phyloP scores from a whole-genome alignment of 2,113 vertebrate genomes.

The Marmota flaviventris region DNA sequence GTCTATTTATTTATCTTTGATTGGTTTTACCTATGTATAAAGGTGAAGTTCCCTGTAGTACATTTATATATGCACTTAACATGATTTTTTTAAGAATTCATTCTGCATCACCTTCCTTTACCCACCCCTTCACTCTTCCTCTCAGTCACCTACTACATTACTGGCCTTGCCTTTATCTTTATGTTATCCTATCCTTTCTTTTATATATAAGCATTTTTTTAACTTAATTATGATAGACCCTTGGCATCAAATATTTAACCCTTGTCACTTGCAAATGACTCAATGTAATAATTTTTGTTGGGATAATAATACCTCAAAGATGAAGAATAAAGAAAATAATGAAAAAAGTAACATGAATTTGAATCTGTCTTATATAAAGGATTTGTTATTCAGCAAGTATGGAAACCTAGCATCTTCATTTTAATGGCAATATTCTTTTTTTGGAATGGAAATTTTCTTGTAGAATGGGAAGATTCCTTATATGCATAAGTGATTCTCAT shows the following conservation, averaged over 20 bases:
- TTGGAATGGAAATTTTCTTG: constrained; percentile 47
- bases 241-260: constrained; percentile 29
- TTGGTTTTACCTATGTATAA: too few species aligned
- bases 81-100: too few species aligned
- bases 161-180: too few species aligned
- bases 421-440: constrained; percentile 19
- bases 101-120: too few species aligned
- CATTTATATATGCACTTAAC: too few species aligned
- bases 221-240: neutral
- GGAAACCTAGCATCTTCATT: constrained; percentile 15
- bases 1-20: too few species aligned
- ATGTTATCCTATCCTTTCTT: too few species aligned
- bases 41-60: too few species aligned
- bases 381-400: constrained; percentile 54
- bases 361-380: neutral
- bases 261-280: constrained; percentile 14
- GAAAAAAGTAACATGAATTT: constrained; percentile 37
- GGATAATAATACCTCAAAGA: constrained; percentile 29
- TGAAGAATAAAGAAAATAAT: constrained; percentile 44
- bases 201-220: neutral
- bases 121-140: too few species aligned
- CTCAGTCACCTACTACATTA: too few species aligned
- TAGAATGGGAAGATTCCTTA: constrained; percentile 19
- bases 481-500: neutral
- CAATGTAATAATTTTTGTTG: constrained; percentile 21